Percentiles rank a stretch among this genome's conserved stretches.
These are phyloP conservation scores for Uropetala carovei DNA, from an alignment of 2,888 invertebrate species.

Conservation along the genomic window DNA sequence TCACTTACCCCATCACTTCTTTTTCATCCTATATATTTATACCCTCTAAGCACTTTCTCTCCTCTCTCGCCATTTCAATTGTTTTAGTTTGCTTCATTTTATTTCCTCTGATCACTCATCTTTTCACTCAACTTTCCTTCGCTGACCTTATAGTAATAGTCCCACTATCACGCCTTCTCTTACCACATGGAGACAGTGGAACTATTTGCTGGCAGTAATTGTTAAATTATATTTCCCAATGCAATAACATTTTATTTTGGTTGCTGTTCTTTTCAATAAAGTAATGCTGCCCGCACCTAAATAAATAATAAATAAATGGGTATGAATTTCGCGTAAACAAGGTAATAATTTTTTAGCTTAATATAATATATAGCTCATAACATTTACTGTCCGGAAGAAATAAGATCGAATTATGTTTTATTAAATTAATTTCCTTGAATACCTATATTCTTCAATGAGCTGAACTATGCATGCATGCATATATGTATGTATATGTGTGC, in stretches of 20 bases:
- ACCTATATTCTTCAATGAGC: too few species aligned
- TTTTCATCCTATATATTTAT: not conserved
- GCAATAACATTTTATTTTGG: not conserved
- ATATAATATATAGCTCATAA: constrained; percentile 25
- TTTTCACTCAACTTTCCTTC: constrained; percentile 17
- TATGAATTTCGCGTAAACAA: constrained; percentile 10
- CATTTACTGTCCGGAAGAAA: not conserved
- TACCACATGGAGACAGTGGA: constrained; percentile 30
- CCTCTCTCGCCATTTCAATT: not conserved
- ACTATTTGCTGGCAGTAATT: constrained; percentile 49
- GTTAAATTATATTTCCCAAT: constrained; percentile 13
- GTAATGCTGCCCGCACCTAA: constrained; percentile 7
- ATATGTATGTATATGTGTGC: too few species aligned
- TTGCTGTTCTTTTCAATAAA: constrained; percentile 30
- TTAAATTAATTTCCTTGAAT: too few species aligned
- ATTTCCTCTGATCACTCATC: constrained; percentile 18
- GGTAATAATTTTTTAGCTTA: not conserved
- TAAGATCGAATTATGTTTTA: too few species aligned
- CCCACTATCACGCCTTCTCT: constrained; percentile 9
- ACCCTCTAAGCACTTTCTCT: not conserved
- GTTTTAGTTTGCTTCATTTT: not conserved
- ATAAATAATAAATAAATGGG: constrained; percentile 19
- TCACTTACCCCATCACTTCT: not conserved
- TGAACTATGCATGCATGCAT: too few species aligned
- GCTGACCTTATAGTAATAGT: not conserved